A percentile compares a stretch with the other conserved stretches of the same genome.
Evolutionary conservation across 2,888 invertebrate genomes (phyloP).

Genomic region (Operophtera brumata): DNA sequence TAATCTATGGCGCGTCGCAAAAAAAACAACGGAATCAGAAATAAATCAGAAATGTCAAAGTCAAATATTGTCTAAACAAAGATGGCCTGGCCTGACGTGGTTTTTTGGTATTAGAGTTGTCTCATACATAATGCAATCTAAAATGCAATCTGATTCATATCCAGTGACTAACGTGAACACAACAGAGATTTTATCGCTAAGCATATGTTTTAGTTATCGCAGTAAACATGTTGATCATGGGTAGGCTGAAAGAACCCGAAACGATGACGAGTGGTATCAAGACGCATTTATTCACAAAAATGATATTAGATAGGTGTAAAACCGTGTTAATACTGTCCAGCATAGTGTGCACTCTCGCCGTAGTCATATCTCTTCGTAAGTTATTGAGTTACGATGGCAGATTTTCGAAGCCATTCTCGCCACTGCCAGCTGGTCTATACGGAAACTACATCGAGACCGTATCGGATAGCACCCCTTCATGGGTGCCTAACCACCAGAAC

Average conservation of each 20-base stretch:
- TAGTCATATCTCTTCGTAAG: slow-evolving; percentile 66
- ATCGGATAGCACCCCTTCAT: slow-evolving; percentile 42
- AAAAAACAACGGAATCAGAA: no score
- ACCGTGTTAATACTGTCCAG: slow-evolving; percentile 69
- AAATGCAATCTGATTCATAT: slow-evolving; percentile 64
- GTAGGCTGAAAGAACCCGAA: slow-evolving; percentile 55
- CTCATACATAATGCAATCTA: slow-evolving; percentile 48
- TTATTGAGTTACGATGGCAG: slow-evolving; percentile 64
- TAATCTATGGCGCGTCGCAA: no score
- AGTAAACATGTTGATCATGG: slow-evolving; percentile 68
- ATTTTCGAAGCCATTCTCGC: slow-evolving; percentile 66
- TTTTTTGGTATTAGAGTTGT: slow-evolving; percentile 62
- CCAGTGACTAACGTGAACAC: slow-evolving; percentile 38
- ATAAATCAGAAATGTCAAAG: no score
- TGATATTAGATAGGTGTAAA: slow-evolving; percentile 70
- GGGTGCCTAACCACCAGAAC: slow-evolving; percentile 44
- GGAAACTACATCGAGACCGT: slow-evolving; percentile 66
- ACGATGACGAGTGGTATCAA: slow-evolving; percentile 61
- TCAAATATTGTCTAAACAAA: slow-evolving; percentile 35
- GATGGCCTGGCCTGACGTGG: slow-evolving; percentile 70
- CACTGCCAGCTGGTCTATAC: slow-evolving; percentile 67
- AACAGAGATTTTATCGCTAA: slow-evolving; percentile 48
- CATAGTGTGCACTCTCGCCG: slow-evolving; percentile 67
- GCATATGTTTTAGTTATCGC: slow-evolving; percentile 41
- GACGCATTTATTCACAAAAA: slow-evolving; percentile 58